Evolutionary conservation across 2,113 vertebrate genomes (phyloP).

Genomic region (Physeter macrocephalus): DNA sequence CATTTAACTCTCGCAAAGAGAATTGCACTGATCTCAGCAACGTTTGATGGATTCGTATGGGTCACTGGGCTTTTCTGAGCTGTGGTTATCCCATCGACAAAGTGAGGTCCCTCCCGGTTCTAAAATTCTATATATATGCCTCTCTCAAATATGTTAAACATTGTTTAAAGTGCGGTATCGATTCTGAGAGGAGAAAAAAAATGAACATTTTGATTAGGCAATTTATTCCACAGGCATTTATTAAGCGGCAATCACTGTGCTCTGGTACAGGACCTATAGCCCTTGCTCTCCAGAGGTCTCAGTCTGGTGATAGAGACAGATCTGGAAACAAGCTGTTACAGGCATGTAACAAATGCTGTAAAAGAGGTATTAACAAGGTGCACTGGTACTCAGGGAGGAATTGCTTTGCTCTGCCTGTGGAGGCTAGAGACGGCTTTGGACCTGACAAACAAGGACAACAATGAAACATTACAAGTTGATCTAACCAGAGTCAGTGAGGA

Average conservation of each 20-base stretch:
- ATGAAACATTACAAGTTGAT: background rate
- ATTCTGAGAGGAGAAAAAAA: background rate
- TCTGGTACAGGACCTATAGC: background rate
- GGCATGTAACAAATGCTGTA: background rate
- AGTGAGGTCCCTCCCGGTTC: background rate
- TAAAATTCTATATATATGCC: background rate
- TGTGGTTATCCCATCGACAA: background rate
- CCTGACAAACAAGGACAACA: background rate
- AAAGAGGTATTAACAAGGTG: background rate
- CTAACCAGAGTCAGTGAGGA: background rate
- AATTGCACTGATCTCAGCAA: background rate
- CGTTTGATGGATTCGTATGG: background rate
- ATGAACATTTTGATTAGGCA: background rate
- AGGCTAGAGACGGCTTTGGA: background rate
- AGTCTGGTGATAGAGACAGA: background rate
- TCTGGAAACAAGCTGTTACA: background rate
- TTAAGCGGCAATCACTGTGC: background rate
- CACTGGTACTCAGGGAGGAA: rapidly evolving
- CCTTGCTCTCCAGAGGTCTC: background rate
- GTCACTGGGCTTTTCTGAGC: background rate
- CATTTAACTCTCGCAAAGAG: background rate
- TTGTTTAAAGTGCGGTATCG: background rate
- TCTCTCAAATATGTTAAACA: background rate
- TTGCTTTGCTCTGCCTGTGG: background rate
- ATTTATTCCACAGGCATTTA: background rate